A percentile compares a stretch with the other conserved stretches of the same genome.
phyloP scores from a whole-genome alignment of 2,113 vertebrate genomes.

The Lophotis ruficrista region DNA sequence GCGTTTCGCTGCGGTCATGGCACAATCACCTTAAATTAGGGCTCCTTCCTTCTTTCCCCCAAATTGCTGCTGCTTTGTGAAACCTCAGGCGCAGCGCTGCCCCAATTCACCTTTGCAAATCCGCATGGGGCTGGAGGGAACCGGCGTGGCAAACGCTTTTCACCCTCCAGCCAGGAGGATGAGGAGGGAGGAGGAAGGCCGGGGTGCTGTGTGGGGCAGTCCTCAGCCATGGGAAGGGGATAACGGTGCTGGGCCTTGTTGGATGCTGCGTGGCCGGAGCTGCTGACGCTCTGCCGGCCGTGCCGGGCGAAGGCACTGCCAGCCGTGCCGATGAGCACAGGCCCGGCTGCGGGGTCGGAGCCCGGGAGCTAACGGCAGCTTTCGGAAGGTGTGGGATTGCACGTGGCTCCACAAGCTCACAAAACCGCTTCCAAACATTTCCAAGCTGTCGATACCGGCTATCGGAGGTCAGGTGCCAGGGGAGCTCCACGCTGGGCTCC shows the following conservation, averaged over 20 bases:
- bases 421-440: not conserved
- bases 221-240: not conserved
- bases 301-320: not conserved
- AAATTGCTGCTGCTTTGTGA: not conserved
- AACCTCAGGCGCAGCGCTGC: not conserved
- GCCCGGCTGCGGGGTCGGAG: too few relatives aligned
- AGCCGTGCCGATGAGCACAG: not conserved
- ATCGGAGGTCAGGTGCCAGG: fast-evolving
- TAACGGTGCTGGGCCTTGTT: fast-evolving
- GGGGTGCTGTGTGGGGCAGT: fast-evolving
- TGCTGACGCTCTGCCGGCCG: not conserved
- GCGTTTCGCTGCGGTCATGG: not conserved
- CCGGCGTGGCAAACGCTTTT: not conserved
- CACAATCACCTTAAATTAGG: fast-evolving
- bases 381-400: not conserved
- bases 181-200: not conserved
- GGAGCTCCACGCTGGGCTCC: not conserved
- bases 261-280: not conserved
- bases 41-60: not conserved
- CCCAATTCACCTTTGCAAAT: not conserved
- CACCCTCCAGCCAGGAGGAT: not conserved
- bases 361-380: fast-evolving
- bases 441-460: not conserved
- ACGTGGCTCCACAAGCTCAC: not conserved
- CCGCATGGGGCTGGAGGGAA: not conserved